A percentile compares a stretch with the other conserved stretches of the same genome.
These are phyloP conservation scores for Smithornis capensis DNA, from an alignment of 2,113 vertebrate species.

Conservation along the genomic window DNA sequence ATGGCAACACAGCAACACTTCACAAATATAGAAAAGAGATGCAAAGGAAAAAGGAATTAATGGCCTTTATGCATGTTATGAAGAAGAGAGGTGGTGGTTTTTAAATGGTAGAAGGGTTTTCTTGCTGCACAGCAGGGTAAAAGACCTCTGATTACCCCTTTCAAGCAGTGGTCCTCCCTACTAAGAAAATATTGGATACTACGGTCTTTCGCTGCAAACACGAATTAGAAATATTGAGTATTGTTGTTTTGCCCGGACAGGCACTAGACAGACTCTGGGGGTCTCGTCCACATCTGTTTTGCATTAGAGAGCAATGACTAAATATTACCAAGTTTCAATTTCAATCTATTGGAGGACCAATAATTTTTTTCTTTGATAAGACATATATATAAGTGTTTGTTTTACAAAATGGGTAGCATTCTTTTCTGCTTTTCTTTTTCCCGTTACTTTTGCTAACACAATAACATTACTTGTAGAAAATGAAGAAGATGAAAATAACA, in stretches of 20 bases:
- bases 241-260: not conserved
- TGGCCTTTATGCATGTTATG: accelerated
- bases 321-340: not conserved
- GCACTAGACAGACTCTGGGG: not conserved
- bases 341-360: not conserved
- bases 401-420: not conserved
- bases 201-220: not conserved
- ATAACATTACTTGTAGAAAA: not conserved
- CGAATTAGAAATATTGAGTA: not conserved
- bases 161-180: not conserved
- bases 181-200: not conserved
- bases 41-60: not conserved
- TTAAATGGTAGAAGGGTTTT: not conserved
- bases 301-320: not conserved
- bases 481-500: not conserved
- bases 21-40: not conserved
- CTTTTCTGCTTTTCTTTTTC: not conserved
- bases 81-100: not conserved
- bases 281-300: not conserved
- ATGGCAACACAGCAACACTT: not conserved
- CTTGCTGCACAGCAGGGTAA: not conserved
- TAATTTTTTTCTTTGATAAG: not conserved
- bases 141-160: not conserved
- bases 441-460: not conserved
- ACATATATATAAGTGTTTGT: not conserved